phyloP scores from a whole-genome alignment of 2,797 vertebrate genomes.

The Sebastes flavidus region DNA sequence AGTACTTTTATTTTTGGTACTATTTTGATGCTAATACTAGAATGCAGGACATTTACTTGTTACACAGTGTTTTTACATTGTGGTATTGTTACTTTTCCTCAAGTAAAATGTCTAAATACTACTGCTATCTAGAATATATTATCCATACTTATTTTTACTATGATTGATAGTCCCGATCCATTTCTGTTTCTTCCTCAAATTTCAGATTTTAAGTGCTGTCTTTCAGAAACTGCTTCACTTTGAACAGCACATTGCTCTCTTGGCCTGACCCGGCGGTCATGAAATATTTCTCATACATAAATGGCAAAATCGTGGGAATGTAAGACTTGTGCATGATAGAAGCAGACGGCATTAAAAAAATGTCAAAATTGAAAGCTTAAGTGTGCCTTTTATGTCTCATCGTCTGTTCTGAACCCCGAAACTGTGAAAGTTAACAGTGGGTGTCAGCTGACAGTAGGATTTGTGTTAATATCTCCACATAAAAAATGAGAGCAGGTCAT shows the following conservation, averaged over 20 bases:
- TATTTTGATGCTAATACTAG: too few relatives aligned
- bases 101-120: too few relatives aligned
- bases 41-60: too few relatives aligned
- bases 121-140: background rate
- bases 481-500: background rate
- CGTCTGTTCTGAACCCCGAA: background rate
- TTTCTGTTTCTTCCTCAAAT: background rate
- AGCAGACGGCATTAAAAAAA: background rate
- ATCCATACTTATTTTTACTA: background rate
- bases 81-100: too few relatives aligned
- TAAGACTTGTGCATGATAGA: background rate
- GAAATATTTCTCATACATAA: background rate
- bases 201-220: background rate
- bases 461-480: background rate
- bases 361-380: background rate
- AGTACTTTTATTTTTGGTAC: too few relatives aligned
- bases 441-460: background rate
- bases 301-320: background rate
- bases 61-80: fast-evolving
- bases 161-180: too few relatives aligned
- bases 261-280: background rate
- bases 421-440: background rate
- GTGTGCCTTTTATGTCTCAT: background rate
- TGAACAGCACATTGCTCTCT: background rate
- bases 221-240: background rate